Evolutionary conservation across 2,888 invertebrate genomes (phyloP), one percentile per base, ranked within the genome.

Genomic region (Keiferia lycopersicella): DNA sequence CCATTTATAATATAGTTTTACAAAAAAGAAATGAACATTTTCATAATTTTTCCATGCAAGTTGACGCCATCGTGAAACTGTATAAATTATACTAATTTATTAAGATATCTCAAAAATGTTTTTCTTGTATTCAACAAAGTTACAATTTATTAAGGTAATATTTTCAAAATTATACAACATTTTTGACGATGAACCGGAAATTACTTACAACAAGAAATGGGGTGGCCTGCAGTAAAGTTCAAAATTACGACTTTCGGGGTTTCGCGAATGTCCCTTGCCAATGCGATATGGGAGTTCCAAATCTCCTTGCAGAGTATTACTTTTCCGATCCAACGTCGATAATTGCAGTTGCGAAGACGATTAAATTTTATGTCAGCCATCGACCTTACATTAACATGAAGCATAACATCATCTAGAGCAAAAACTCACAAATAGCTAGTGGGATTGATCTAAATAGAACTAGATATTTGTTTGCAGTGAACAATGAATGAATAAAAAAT

Each of bases 191-290:
- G 61, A 65, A 56, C 51, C 62, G 59, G 71, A 61, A 53, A 67
- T 70, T 68, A 69, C 66, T 70, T 68, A 69, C 71, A 69, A 64
- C 65, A 65, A 63, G 67, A 66, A 72, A 74, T 67, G 65, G 64
- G 48, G 50, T 68, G 63, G 72, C 69, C 69, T 70, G 67, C 67
- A 65, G 65, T 67, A 68, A 68, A 68, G 68, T 70, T 68, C 60
- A 66, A 69, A 70, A 66, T 72, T 72, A 73, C 69, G 68, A 67
- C 63, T 65, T 61, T 48, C 57, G 18, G 57, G 58, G 65, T 45
- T 69, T 65, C 69, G 65, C 18, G 62, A 66, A 65, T 60, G 56
- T 45, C 45, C 48, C 39, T 26, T 61, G 50, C 48, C 60, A 58
- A 48, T 48, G 39, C 53, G 66, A 64, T 63, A 64, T 51, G 61